A percentile compares a stretch with the other conserved stretches of the same genome.
phyloP scores from a whole-genome alignment of 2,113 vertebrate species.

The Stegastes partitus region DNA sequence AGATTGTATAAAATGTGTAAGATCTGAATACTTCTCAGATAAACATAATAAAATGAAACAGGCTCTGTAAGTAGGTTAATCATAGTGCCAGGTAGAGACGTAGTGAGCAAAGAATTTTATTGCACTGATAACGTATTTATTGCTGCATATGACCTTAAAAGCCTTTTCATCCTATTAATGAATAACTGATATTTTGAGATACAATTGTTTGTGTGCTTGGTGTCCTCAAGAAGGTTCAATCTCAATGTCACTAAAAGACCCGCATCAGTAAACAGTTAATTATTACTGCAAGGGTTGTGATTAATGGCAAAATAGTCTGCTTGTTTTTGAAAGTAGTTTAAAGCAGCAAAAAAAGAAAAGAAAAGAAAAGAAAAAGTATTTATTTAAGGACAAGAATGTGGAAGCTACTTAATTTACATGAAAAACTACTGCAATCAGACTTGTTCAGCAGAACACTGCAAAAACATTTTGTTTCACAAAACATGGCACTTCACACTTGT shows the following conservation, averaged over 20 bases:
- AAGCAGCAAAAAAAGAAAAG: not conserved
- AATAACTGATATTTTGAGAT: too few relatives aligned
- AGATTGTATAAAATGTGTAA: too few relatives aligned
- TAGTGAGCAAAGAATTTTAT: too few relatives aligned
- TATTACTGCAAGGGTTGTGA: not conserved
- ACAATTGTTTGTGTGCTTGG: too few relatives aligned
- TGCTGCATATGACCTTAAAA: too few relatives aligned
- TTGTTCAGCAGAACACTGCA: not conserved
- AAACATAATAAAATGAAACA: too few relatives aligned
- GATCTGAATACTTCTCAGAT: too few relatives aligned
- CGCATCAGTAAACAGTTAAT: slow-evolving; percentile 3
- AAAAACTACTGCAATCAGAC: not conserved
- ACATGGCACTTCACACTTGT: slow-evolving; percentile 10
- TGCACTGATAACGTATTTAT: too few relatives aligned
- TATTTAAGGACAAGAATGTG: not conserved
- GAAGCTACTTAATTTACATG: not conserved
- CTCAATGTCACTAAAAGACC: not conserved
- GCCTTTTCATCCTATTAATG: too few relatives aligned
- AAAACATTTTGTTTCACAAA: slow-evolving; percentile 6
- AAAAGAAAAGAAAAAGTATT: not conserved
- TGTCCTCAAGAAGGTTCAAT: slow-evolving; percentile 7
- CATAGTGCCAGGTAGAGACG: too few relatives aligned
- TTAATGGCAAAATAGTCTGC: not conserved
- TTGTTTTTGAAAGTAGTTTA: not conserved
- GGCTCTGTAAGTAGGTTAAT: too few relatives aligned